These are phyloP conservation scores for Drosophila birchii DNA, from an alignment of 2,888 invertebrate genomes.

Conservation along the genomic window DNA sequence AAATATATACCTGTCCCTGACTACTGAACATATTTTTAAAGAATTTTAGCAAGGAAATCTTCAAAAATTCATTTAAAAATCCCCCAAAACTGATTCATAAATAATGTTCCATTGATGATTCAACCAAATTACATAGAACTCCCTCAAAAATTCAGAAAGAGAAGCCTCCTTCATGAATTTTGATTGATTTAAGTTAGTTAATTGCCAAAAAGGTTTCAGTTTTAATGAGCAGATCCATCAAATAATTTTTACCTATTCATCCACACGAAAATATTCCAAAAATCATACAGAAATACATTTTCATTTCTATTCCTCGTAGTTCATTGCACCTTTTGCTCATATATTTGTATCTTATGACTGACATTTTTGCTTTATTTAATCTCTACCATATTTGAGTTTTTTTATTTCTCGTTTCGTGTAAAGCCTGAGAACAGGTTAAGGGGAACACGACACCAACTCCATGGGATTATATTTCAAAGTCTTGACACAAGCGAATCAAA, in stretches of 20 bases:
- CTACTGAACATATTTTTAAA: neutral
- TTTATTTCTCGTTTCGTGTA: conserved; percentile 25
- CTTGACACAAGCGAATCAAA: conserved; percentile 36
- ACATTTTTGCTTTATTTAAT: conserved; percentile 32
- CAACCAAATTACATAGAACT: neutral
- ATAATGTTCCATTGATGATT: conserved; percentile 10
- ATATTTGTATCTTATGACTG: conserved; percentile 19
- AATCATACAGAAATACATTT: conserved; percentile 8
- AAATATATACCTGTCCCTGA: neutral
- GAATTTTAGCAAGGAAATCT: neutral
- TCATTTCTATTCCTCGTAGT: conserved; percentile 17
- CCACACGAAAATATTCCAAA: neutral
- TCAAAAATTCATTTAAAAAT: neutral
- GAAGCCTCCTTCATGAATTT: neutral
- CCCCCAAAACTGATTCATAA: conserved; percentile 7
- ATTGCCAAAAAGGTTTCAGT: conserved; percentile 7
- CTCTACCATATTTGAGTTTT: conserved; percentile 11
- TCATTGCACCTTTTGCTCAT: conserved; percentile 33
- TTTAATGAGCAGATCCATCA: conserved; percentile 22
- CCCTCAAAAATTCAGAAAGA: neutral
- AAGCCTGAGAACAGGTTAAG: conserved; percentile 37
- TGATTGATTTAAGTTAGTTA: conserved; percentile 22
- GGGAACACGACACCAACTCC: conserved; percentile 26
- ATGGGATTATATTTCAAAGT: conserved; percentile 36
- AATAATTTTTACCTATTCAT: neutral